Evolutionary conservation across 1,140 invertebrate species (phyloP), one percentile per base, ranked within the genome.

Genomic region (Venturia canescens): DNA sequence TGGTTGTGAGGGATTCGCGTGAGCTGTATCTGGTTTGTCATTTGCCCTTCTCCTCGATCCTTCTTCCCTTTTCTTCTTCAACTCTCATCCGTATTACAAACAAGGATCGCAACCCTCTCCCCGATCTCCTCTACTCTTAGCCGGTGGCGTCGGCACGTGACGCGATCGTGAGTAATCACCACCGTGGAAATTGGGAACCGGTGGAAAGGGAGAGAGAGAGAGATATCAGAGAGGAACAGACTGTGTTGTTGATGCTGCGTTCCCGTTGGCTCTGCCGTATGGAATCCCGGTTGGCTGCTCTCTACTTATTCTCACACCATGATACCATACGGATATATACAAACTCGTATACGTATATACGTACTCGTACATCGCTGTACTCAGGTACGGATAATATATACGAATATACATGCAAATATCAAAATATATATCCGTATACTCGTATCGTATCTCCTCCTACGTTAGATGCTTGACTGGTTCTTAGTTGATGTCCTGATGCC

Each of bases 81-180:
- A n/a, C 18, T 7, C 50, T 53, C 50, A 63, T 63, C 23, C 60
- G 60, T 66, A 13, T 21, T 26, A 63, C 60, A 29, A 27, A 69
- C 29, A 31, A 72, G 6, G 16, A 21, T 21, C 50, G 50, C 7
- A 60, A 57, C 74, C 53, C 79, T 76, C 79, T 76, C 23, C 76
- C 63, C 5, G 38, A 9, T 34, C 21, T 44, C 66, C 18, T 23
- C 7, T 29, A 16, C 27, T 66, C 57, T 27, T 48, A 34, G 57
- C 63, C 77, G 48, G 31, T 79, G 44, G 57, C 63, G 71, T 67
- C 74, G 66, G 71, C 72, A 72, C 79, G 79, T 66, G 72, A 76
- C 71, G 60, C 70, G 79, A 80, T 75, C 79, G 60, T 76, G 79
- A 80, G 57, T 67, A 75, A 80, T 80, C 70, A 69, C 72, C 70